These are phyloP conservation scores for Hybos culiciformis DNA, from an alignment of 2,888 invertebrate genomes.

Conservation along the genomic window DNA sequence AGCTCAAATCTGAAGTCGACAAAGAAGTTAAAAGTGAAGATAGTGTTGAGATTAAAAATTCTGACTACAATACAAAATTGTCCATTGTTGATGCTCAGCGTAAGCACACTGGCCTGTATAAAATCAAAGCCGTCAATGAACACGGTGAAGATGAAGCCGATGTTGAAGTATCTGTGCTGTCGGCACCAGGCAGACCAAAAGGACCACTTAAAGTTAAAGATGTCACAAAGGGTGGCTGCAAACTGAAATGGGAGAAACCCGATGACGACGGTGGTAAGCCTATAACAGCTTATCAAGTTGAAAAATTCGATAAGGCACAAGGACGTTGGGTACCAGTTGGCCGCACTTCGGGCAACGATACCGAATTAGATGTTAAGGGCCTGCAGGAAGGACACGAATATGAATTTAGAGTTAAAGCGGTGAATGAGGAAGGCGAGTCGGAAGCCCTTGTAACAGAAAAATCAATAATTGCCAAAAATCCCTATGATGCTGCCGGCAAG, in stretches of 20 bases:
- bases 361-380: constrained; percentile 75
- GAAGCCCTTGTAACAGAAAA: constrained; percentile 88
- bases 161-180: constrained; percentile 78
- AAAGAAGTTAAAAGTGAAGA: constrained; percentile 58
- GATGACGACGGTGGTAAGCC: constrained; percentile 93
- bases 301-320: constrained; percentile 82
- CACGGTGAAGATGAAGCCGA: constrained; percentile 88
- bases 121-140: constrained; percentile 77
- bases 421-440: constrained; percentile 89
- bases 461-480: constrained; percentile 87
- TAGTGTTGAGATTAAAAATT: constrained; percentile 63
- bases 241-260: constrained; percentile 85
- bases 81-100: constrained; percentile 64
- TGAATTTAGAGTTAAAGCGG: constrained; percentile 84
- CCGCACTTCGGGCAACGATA: constrained; percentile 62
- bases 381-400: constrained; percentile 86
- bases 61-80: constrained; percentile 82
- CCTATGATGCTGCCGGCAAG: constrained; percentile 76
- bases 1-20: constrained; percentile 55
- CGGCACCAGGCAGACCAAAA: constrained; percentile 72
- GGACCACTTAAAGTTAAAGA: constrained; percentile 82
- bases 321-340: constrained; percentile 92
- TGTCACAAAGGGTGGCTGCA: constrained; percentile 79
- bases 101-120: constrained; percentile 80
- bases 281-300: constrained; percentile 81